Percentiles rank a stretch among this genome's conserved stretches.
Conservation (phyloP, 2,888 invertebrate genomes). For the Tethea ocularis region DNA sequence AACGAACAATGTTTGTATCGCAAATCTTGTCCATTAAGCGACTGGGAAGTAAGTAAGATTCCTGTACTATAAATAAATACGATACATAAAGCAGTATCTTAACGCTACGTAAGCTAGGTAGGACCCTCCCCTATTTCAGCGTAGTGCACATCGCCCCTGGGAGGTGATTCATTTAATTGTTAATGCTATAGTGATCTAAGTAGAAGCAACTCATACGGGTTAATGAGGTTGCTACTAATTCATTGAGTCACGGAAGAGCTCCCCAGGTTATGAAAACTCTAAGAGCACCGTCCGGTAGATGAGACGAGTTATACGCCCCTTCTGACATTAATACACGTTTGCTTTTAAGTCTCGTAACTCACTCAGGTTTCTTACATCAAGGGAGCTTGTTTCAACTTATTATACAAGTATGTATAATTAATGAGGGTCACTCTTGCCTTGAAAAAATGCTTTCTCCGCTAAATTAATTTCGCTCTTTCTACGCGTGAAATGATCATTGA, state of each 20-base stretch:
- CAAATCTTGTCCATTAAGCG: not conserved
- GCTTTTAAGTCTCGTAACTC: conserved; percentile 47
- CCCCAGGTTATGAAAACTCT: conserved; percentile 56
- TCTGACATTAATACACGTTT: conserved; percentile 47
- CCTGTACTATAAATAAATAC: not conserved
- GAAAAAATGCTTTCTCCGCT: conserved; percentile 9
- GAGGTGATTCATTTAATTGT: conserved; percentile 69
- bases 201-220: conserved; percentile 66
- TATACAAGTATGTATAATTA: conserved; percentile 28
- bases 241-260: conserved; percentile 63
- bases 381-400: conserved; percentile 31
- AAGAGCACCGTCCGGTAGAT: conserved; percentile 39
- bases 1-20: not conserved
- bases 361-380: conserved; percentile 36
- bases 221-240: conserved; percentile 78
- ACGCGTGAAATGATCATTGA: not conserved
- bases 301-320: conserved; percentile 43
- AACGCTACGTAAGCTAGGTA: conserved; percentile 32
- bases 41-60: not conserved
- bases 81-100: conserved; percentile 37
- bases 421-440: conserved; percentile 18
- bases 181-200: conserved; percentile 71
- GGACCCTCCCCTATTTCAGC: conserved; percentile 24
- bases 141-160: conserved; percentile 31
- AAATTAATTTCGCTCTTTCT: not conserved